Conservation (phyloP, 2,888 invertebrate species). For the Zootermopsis nevadensis region DNA sequence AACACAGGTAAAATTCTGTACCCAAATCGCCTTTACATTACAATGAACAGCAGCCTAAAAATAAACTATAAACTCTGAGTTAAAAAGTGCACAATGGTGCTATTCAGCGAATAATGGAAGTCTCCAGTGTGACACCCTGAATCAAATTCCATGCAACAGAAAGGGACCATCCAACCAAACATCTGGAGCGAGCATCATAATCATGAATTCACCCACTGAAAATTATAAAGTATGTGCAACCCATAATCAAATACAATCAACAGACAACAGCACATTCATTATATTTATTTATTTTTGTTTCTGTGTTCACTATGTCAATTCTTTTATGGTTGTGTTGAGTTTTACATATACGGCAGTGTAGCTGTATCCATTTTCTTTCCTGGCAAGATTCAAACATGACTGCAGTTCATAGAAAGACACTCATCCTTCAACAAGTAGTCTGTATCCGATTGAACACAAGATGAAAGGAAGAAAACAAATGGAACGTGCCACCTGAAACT, state of each 20-base stretch:
- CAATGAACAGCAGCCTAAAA: not conserved
- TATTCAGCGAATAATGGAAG: not conserved
- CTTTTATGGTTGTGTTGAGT: slow-evolving; percentile 34
- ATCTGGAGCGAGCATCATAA: not conserved
- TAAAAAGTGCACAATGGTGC: not conserved
- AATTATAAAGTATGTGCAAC: slow-evolving; percentile 31
- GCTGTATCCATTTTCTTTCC: slow-evolving; percentile 10
- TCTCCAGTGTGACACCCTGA: not conserved
- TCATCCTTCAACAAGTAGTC: not conserved
- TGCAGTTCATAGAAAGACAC: slow-evolving; percentile 8
- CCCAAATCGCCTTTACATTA: not conserved
- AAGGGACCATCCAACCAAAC: slow-evolving; percentile 17
- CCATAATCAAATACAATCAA: slow-evolving; percentile 32
- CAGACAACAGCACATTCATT: not conserved
- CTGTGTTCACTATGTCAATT: slow-evolving; percentile 31
- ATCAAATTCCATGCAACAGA: not conserved
- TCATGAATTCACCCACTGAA: not conserved
- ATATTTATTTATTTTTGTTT: slow-evolving; percentile 27
- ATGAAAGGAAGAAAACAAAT: not conserved
- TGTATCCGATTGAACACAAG: not conserved
- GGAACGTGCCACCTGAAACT: not conserved
- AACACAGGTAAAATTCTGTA: not conserved
- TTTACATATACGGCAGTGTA: slow-evolving; percentile 43
- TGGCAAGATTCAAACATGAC: slow-evolving; percentile 36
- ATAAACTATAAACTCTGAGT: not conserved